Evolutionary conservation across 53 echinoderm and acorn worm genomes (phyloP).

Genomic region (Mesocentrotus franciscanus): DNA sequence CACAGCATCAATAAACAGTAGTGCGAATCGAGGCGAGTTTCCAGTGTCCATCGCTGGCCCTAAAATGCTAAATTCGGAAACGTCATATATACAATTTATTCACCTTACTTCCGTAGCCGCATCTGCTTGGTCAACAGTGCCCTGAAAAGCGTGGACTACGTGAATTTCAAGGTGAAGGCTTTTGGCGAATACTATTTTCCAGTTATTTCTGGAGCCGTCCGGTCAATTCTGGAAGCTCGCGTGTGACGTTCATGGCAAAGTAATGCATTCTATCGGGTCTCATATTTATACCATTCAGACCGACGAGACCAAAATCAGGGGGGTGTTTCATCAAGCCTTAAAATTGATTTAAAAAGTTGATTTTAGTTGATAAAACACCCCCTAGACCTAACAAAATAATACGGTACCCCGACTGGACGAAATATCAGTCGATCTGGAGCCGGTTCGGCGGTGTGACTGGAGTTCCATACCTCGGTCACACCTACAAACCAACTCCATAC

Average conservation of each 20-base stretch:
- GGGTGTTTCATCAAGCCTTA: too few species aligned
- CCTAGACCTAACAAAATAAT: too few species aligned
- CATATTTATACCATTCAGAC: too few species aligned
- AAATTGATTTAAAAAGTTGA: too few species aligned
- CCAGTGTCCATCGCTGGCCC: neutral
- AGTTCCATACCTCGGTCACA: too few species aligned
- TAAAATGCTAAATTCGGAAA: neutral
- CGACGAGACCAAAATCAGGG: too few species aligned
- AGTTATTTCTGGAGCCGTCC: neutral
- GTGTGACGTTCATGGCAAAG: neutral
- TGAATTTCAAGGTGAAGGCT: neutral
- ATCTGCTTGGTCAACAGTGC: neutral
- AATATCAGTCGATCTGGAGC: too few species aligned
- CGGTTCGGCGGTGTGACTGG: too few species aligned
- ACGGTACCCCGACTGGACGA: too few species aligned
- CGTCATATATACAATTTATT: constrained; percentile 5
- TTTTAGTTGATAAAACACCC: too few species aligned
- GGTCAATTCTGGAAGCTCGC: neutral
- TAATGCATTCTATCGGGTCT: neutral
- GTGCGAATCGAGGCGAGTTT: neutral
- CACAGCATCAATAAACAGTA: neutral
- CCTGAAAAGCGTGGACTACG: neutral
- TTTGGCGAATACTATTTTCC: neutral
- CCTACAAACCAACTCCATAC: too few species aligned
- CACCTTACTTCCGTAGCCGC: neutral